Evolutionary conservation across 2,888 invertebrate species (phyloP), one percentile per base, ranked within the genome.

Genomic region (Mylabris sibirica): DNA sequence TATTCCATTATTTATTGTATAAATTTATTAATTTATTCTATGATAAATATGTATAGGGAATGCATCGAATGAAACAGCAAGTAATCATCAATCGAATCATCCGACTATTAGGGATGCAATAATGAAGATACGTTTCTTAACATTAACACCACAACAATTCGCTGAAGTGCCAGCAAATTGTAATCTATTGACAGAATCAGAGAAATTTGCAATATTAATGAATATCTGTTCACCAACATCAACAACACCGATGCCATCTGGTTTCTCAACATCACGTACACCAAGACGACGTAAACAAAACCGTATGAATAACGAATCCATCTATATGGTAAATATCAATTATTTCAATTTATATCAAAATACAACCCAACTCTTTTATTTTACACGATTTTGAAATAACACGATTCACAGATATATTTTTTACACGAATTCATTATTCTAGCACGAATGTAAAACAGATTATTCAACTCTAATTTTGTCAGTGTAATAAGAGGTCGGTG

Each of bases 131-230:
- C 88, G 94, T 26, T 95, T 95, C 84, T 87, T 95, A 12, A 93
- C 93, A 0, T 85, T 95, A 74, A 90, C 90, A 0, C 92, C 94
- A 0, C 91, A 93, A 81, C 92, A 94, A 85, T 95, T 95, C 82
- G 94, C 95, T 0, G 92, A 93, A 78, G 93, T 93, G 0, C 93
- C 94, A 0, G 94, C 93, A 0, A 88, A 90, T 63, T 94, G 94
- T 14, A 85, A 87, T n/a, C 85, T 95, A 9, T 86, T 95, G 30
- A 88, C 90, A 0, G 91, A 93, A 82, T 88, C 92, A 1, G 95
- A 95, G 81, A 91, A 93, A 14, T 91, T 94, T 79, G 90, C 93
- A 0, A 91, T 95, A 67, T 86, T 95, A 1, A 93, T 95, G 90
- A 94, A 94, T 82, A 93, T 95, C 69, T 90, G 93, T 22, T 92